Evolutionary conservation across 1,140 invertebrate species (phyloP), one percentile per base, ranked within the genome.

Genomic region (Parasteatoda tepidariorum): DNA sequence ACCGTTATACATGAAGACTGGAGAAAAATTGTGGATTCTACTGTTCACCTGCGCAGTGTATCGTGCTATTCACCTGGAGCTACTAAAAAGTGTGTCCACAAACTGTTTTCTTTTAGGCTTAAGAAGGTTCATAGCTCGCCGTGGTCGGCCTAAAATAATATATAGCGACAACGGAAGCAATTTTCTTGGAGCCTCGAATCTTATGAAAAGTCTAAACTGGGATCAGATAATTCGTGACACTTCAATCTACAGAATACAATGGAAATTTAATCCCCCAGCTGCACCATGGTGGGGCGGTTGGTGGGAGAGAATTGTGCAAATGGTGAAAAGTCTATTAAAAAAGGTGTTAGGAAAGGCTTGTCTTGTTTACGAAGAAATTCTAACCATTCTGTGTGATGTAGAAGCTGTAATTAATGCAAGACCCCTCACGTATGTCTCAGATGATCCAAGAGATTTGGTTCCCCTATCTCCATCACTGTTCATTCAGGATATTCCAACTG

Each of bases 121-220:
- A 2, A 64, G 87, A 33, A 62, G 89, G 62, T 89, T 90, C 82
- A 86, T 90, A 13, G 86, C 88, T 13, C 76, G 88, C 31, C 78
- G 88, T 33, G 88, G 88, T 59, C 68, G 85, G 31, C 86, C 86
- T 3, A 38, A 55, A 11, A 54, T 87, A 57, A 85, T 89, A 13
- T 87, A 86, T 62, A 87, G 84, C 24, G 90, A 90, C 66, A 87
- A 86, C 73, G 88, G 88, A 18, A 89, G 87, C 1, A 89, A 89
- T 81, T 90, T 90, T 81, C 48, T 86, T 6, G 88, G 87, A 11
- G 85, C 86, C 0, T 62, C 9, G 3, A 48, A 48, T 22, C 7
- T 24, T 13, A n/a, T 48, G 2, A 70, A 54, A 6, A 24, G 4
- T 11, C n/a, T 48, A 34, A 22, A 68, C 38, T 68, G 67, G 38